Percentiles rank a stretch among this genome's conserved stretches.
Conservation (phyloP, 2,113 vertebrate species). For the Tetrao urogallus region DNA sequence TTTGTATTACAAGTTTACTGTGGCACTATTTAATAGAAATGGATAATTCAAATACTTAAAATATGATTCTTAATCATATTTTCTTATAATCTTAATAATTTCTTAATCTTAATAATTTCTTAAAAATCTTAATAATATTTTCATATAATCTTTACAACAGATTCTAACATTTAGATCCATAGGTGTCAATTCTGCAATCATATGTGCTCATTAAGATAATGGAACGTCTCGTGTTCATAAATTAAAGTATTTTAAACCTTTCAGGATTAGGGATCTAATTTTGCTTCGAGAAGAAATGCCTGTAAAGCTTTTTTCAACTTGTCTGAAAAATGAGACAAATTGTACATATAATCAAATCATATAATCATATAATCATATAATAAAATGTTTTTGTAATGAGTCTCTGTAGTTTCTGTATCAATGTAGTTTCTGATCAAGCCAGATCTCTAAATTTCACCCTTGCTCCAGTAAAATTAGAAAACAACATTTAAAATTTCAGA, state of each 20-base stretch:
- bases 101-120: too few species aligned
- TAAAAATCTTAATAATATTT: too few species aligned
- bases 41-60: conserved; percentile 15
- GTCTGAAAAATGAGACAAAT: neutral
- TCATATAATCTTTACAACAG: too few species aligned
- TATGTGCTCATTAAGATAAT: neutral
- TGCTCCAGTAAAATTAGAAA: neutral
- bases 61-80: neutral
- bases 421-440: neutral
- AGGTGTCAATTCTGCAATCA: neutral
- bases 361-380: too few species aligned
- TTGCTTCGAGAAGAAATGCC: neutral
- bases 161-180: neutral
- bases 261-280: neutral
- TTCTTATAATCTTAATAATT: too few species aligned
- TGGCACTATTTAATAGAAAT: neutral
- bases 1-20: neutral
- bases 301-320: neutral
- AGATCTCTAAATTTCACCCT: neutral
- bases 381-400: neutral
- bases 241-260: neutral
- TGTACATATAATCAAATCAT: neutral
- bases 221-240: neutral
- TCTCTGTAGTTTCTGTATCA: too few species aligned
- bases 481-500: neutral